Conservation (phyloP, 1,140 invertebrate genomes). For the Theocolax elegans region DNA sequence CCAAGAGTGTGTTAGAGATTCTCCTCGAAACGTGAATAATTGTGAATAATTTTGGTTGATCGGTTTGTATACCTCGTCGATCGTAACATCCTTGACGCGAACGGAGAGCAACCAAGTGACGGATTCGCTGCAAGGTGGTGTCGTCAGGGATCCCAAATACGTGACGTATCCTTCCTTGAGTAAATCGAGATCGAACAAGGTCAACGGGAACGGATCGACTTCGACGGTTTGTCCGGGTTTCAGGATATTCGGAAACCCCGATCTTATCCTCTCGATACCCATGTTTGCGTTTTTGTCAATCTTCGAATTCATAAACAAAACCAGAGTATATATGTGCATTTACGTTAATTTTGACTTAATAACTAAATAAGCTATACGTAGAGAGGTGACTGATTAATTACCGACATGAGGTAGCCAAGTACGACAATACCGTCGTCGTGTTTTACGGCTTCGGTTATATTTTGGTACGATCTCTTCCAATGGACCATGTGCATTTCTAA, state of each 20-base stretch:
- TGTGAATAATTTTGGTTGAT: neutral
- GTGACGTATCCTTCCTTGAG: conserved; percentile 72
- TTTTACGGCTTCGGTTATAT: conserved; percentile 51
- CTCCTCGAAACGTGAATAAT: neutral
- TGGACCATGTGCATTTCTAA: conserved; percentile 64
- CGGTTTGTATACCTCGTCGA: conserved; percentile 72
- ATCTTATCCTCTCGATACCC: conserved; percentile 13
- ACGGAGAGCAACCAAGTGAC: conserved; percentile 93
- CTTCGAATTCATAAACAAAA: too few relatives aligned
- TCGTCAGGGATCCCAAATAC: conserved; percentile 92
- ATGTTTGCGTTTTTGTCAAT: conserved; percentile 12
- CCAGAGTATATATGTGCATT: neutral
- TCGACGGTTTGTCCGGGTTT: neutral
- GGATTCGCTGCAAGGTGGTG: conserved; percentile 91
- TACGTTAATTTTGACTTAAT: neutral
- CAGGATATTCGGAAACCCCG: neutral
- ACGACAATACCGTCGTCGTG: conserved; percentile 59
- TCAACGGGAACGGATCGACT: conserved; percentile 23
- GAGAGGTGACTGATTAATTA: conserved; percentile 45
- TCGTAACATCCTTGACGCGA: conserved; percentile 74
- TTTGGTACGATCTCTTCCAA: conserved; percentile 54
- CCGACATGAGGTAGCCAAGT: conserved; percentile 57
- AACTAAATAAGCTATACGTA: neutral
- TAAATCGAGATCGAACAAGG: conserved; percentile 7
- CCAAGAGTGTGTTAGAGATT: neutral